Evolutionary conservation across 2,113 vertebrate genomes (phyloP).

Genomic region (Lepidothrix coronata): DNA sequence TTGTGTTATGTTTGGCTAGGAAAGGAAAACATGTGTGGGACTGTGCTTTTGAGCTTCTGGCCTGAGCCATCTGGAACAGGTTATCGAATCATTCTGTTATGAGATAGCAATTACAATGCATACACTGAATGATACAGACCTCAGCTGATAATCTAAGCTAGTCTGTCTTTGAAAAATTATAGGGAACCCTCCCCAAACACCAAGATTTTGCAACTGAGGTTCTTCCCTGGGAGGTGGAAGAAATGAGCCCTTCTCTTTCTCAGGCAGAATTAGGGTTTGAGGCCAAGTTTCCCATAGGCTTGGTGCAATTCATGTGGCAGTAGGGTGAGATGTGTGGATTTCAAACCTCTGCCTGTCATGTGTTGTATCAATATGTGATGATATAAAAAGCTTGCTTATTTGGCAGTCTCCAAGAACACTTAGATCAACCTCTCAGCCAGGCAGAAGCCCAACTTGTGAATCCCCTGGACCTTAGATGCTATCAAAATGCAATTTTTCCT

Average conservation of each 20-base stretch:
- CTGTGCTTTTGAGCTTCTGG: neutral
- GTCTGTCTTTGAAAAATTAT: neutral
- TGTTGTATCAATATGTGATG: neutral
- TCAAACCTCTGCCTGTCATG: neutral
- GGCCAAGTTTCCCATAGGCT: neutral
- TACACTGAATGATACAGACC: neutral
- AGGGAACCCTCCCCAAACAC: neutral
- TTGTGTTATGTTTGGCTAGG: slow-evolving; percentile 33
- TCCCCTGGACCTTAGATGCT: neutral
- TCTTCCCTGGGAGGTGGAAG: neutral
- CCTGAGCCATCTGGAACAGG: slow-evolving; percentile 29
- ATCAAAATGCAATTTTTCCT: neutral
- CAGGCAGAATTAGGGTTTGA: neutral
- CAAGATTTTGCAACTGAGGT: neutral
- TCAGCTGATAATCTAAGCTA: neutral
- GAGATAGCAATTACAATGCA: neutral
- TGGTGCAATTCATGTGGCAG: neutral
- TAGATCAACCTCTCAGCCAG: neutral
- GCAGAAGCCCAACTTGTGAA: neutral
- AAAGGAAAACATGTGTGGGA: neutral
- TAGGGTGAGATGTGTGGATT: neutral
- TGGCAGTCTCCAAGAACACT: neutral
- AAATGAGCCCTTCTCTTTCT: neutral
- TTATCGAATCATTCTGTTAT: slow-evolving; percentile 1
- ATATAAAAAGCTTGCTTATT: neutral